Base-by-base conservation (phyloP, 2,797 vertebrate species). In the Pangasius macronema region DNA sequence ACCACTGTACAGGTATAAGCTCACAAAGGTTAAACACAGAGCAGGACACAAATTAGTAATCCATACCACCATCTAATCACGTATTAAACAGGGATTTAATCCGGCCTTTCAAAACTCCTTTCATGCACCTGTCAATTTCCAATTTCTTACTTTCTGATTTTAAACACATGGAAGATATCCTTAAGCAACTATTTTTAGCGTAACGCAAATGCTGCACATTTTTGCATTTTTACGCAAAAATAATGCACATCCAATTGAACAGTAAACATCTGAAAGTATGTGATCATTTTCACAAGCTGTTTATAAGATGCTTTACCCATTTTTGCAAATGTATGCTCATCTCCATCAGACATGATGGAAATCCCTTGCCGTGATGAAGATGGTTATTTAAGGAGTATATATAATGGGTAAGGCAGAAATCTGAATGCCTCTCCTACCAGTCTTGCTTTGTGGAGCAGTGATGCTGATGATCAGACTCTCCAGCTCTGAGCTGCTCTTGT, bases 381-480 rank as follows among this genome's bases (percentile, higher is more conserved):
- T 82, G 39, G 6, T 16, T 18, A 42, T 61, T 81, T n/a, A 77
- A 55, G 18, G 27, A 9, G 16, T 20, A 2, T 30, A 2, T 73
- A n/a, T 18, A 76, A 20, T 16, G 49, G 33, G 18, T 20, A 53
- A 51, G 9, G 6, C 0, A 51, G n/a, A 61, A 91, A 86, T 89
- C 91, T 55, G 55, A 61, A 67, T 49, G 81, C 86, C 53, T 89
- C 83, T 92, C 95, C 95, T 92, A 99, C 98, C 97, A 24, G 95
- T 90, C 93, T 97, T 98, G 92, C 93, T 94, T 0, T 96, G 95
- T 3, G 98, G 97, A 39, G 97, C 95, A 0, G 98, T 99, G 42
- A 99, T 96, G 90, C 96, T 96, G 90, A 99, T 93, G 49, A 99
- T 97, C 83, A 97, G 93, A 46, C 95, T 96, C 95, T 99, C 98